Percentiles rank a stretch among this genome's conserved stretches.
These are phyloP conservation scores for Horisme vitalbata DNA, from an alignment of 2,888 invertebrate genomes.

Conservation along the genomic window DNA sequence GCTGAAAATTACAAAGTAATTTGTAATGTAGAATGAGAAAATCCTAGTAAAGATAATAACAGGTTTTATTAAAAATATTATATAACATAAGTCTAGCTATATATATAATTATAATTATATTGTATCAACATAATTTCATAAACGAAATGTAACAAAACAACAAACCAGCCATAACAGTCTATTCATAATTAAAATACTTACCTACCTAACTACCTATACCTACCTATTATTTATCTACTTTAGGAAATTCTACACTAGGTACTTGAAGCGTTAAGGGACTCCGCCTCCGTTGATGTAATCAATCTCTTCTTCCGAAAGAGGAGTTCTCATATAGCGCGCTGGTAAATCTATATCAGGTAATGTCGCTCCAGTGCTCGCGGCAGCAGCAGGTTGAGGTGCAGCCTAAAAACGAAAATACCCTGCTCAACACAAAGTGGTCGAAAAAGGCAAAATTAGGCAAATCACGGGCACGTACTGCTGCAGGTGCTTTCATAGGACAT, in stretches of 20 bases:
- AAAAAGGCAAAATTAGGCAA: conserved; percentile 15
- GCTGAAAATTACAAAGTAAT: too few species aligned
- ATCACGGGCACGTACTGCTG: conserved; percentile 15
- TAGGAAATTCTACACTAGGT: conserved; percentile 48
- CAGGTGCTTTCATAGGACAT: conserved; percentile 6
- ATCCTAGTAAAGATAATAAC: too few species aligned
- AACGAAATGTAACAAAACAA: too few species aligned
- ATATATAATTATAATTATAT: too few species aligned
- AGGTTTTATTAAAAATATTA: too few species aligned
- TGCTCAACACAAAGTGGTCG: too few species aligned
- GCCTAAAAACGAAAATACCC: conserved; percentile 36
- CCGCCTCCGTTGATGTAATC: conserved; percentile 88
- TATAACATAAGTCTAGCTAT: too few species aligned
- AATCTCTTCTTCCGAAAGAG: conserved; percentile 85
- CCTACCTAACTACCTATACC: too few species aligned
- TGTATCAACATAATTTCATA: too few species aligned
- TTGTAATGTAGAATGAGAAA: too few species aligned
- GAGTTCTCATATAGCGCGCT: conserved; percentile 83
- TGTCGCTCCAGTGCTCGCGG: conserved; percentile 62
- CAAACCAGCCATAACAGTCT: too few species aligned
- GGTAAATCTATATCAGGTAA: conserved; percentile 88
- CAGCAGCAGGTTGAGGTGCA: conserved; percentile 50
- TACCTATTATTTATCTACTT: conserved; percentile 38
- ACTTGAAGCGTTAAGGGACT: conserved; percentile 66
- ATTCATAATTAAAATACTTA: too few species aligned